A percentile compares a stretch with the other conserved stretches of the same genome.
Conservation (phyloP, 2,797 vertebrate species). For the Pteronotus mesoamericanus region DNA sequence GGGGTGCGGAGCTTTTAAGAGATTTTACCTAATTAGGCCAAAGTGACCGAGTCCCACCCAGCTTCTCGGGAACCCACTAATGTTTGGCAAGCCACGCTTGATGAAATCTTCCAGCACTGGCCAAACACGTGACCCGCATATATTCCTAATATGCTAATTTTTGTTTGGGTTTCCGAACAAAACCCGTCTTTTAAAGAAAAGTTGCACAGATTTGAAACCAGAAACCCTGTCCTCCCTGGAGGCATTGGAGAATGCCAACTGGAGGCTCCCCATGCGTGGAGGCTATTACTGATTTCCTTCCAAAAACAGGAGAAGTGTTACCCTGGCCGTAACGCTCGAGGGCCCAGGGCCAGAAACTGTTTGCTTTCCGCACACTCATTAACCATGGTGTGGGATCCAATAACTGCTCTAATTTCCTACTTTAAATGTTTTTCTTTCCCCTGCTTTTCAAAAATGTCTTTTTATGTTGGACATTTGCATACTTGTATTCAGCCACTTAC, state of each 20-base stretch:
- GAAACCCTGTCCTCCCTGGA: slow-evolving; percentile 83
- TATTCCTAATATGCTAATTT: slow-evolving; percentile 83
- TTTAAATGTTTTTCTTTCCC: slow-evolving; percentile 85
- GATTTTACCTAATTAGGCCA: slow-evolving; percentile 60
- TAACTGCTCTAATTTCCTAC: slow-evolving; percentile 85
- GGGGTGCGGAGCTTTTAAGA: slow-evolving; percentile 19
- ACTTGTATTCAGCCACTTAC: slow-evolving; percentile 75
- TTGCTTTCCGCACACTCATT: slow-evolving; percentile 83
- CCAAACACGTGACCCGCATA: slow-evolving; percentile 75
- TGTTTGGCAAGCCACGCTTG: slow-evolving; percentile 44
- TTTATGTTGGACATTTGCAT: slow-evolving; percentile 80
- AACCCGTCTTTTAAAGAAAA: slow-evolving; percentile 83
- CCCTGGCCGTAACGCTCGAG: slow-evolving; percentile 76
- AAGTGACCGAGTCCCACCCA: neutral
- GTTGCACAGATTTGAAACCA: slow-evolving; percentile 83
- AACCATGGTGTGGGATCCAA: slow-evolving; percentile 82
- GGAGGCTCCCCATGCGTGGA: slow-evolving; percentile 82
- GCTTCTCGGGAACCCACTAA: neutral
- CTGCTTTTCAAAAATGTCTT: slow-evolving; percentile 79
- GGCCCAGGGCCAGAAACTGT: slow-evolving; percentile 79
- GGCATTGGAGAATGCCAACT: slow-evolving; percentile 84
- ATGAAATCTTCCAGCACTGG: slow-evolving; percentile 23
- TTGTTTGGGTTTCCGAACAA: slow-evolving; percentile 84
- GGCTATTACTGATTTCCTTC: slow-evolving; percentile 84
- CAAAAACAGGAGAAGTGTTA: slow-evolving; percentile 80